Evolutionary conservation across 2,888 invertebrate species (phyloP), one percentile per base, ranked within the genome.

Genomic region (Erpobdella octoculata): DNA sequence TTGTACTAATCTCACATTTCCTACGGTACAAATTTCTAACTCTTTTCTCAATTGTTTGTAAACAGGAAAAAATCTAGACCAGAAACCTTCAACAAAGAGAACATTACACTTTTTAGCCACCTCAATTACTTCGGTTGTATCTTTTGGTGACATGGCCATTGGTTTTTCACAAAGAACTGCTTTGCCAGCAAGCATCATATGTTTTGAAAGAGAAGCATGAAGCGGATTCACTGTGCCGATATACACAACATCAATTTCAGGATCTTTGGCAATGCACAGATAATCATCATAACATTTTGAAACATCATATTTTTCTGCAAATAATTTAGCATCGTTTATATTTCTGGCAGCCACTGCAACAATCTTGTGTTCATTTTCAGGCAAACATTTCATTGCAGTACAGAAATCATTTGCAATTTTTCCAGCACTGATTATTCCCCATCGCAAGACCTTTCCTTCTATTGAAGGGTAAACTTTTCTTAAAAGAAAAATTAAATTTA

Each of bases 101-200:
- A 89, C 81, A 5, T 89, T 89, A 78, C 89, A 89, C 37, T 86
- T 81, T 78, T 86, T 87, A 0, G 93, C 91, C 0, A 89, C 87
- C 82, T 93, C 89, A 78, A 89, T 89, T 64, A 86, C 85, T 81
- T 91, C 92, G 84, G 93, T 84, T 67, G 91, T 89, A 82, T 93
- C 89, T 78, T 89, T 89, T 62, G 86, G 85, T 81, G 91, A 92
- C 84, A 93, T 84, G 68, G 91, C 89, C 73, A 94, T 83, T 0
- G 94, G 92, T 82, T 94, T 95, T 83, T 95, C 94, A 81, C 93
- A 92, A 1, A 95, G 84, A 0, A 95, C 89, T 79, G 91, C 89
- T 81, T 94, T 94, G 0, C 91, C 91, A 78, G 88, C 85, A 74
- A 89, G 87, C 33, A 95, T 83, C 87, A 91, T 90, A 70, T 90